Conservation (phyloP, 1,140 invertebrate species). For the Drosophila pruinosa region DNA sequence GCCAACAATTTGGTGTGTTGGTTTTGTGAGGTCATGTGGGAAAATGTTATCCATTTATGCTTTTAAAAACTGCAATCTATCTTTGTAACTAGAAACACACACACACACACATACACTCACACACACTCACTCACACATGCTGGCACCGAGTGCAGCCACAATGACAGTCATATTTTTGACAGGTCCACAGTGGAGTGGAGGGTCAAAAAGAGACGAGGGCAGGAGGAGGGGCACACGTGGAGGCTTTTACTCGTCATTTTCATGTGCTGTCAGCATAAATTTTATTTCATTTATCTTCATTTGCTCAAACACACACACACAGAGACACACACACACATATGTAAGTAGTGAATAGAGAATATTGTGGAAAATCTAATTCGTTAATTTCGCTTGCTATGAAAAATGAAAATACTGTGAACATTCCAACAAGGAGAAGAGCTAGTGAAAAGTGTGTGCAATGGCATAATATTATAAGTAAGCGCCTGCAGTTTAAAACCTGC, state of each 20-base stretch:
- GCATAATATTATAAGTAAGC: neutral
- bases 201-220: neutral
- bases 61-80: slow-evolving; percentile 77
- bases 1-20: neutral
- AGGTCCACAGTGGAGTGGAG: neutral
- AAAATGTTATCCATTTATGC: slow-evolving; percentile 61
- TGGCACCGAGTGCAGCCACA: slow-evolving; percentile 26
- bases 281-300: slow-evolving; percentile 79
- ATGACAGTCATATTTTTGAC: slow-evolving; percentile 41
- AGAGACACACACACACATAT: slow-evolving; percentile 5
- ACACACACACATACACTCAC: slow-evolving; percentile 16
- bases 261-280: slow-evolving; percentile 67
- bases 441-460: neutral
- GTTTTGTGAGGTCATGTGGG: slow-evolving; percentile 14
- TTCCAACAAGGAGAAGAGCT: slow-evolving; percentile 44
- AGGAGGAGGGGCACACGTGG: neutral
- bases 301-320: slow-evolving; percentile 38
- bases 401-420: slow-evolving; percentile 56
- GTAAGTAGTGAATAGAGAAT: neutral
- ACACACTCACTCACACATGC: slow-evolving; percentile 22
- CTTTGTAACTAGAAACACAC: slow-evolving; percentile 52
- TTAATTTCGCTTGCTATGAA: slow-evolving; percentile 74
- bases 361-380: slow-evolving; percentile 58
- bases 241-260: slow-evolving; percentile 59
- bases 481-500: slow-evolving; percentile 61